Evolutionary conservation across 2,888 invertebrate genomes (phyloP).

Genomic region (Schizotus pectinicornis): DNA sequence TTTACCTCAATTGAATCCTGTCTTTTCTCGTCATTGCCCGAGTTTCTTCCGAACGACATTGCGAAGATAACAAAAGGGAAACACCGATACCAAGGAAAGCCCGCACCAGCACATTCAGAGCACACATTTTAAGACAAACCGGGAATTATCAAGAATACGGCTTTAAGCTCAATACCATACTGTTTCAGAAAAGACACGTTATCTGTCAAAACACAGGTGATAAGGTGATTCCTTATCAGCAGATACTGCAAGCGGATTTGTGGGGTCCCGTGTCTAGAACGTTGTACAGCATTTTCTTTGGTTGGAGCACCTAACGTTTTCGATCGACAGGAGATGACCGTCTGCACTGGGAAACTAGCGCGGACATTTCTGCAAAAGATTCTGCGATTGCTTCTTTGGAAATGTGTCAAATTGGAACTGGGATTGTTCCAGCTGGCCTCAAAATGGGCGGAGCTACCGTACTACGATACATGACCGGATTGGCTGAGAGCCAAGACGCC

Average conservation of each 20-base stretch:
- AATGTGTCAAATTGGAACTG: slow-evolving; percentile 15
- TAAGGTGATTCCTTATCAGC: slow-evolving; percentile 3
- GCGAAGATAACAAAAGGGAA: slow-evolving; percentile 15
- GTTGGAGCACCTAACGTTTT: not conserved
- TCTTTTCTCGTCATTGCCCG: slow-evolving; percentile 36
- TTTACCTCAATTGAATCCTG: slow-evolving; percentile 35
- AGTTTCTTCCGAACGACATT: slow-evolving; percentile 27
- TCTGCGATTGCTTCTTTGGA: not conserved
- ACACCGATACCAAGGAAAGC: slow-evolving; percentile 30
- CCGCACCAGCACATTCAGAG: slow-evolving; percentile 31
- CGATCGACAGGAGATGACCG: not conserved
- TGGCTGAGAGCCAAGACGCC: slow-evolving; percentile 1
- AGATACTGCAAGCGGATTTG: not conserved
- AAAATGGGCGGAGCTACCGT: slow-evolving; percentile 10
- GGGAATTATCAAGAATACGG: slow-evolving; percentile 47
- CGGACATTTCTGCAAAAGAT: not conserved
- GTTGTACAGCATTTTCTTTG: no score
- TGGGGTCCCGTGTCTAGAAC: not conserved
- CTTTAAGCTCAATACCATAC: slow-evolving; percentile 43
- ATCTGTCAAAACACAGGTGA: slow-evolving; percentile 13
- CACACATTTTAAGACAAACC: slow-evolving; percentile 39
- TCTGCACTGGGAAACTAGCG: slow-evolving; percentile 6
- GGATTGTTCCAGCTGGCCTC: slow-evolving; percentile 22
- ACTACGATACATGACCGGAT: slow-evolving; percentile 13
- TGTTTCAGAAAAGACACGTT: slow-evolving; percentile 32